Conservation (phyloP, 2,888 invertebrate species). For the Steinernema carpocapsae region DNA sequence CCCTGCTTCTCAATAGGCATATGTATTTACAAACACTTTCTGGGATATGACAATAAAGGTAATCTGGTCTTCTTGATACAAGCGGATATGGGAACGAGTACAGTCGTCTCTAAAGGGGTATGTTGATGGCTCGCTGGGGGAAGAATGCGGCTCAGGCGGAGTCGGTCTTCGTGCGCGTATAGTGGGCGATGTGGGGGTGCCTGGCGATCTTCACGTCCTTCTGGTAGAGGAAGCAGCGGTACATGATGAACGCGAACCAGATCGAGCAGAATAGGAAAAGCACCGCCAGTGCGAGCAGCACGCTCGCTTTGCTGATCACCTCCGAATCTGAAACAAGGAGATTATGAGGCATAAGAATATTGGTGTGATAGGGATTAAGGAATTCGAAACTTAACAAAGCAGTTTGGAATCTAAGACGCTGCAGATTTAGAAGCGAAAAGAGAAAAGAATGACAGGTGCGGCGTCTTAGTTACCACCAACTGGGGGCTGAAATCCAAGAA, state of each 20-base stretch:
- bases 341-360: not conserved
- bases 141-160: not conserved
- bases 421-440: too few species aligned
- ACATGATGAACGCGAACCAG: conserved; percentile 33
- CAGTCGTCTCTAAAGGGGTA: not conserved
- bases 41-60: conserved; percentile 1
- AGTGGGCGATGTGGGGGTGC: conserved; percentile 32
- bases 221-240: conserved; percentile 33
- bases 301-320: conserved; percentile 27
- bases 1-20: not conserved
- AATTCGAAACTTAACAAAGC: too few species aligned
- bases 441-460: too few species aligned
- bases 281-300: conserved; percentile 2
- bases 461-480: too few species aligned
- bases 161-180: conserved; percentile 22
- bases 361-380: too few species aligned
- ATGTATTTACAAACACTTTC: conserved; percentile 28
- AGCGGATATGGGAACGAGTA: not conserved
- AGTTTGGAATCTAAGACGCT: too few species aligned
- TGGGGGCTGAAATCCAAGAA: too few species aligned
- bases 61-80: conserved; percentile 14
- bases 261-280: conserved; percentile 30
- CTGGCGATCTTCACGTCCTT: conserved; percentile 33
- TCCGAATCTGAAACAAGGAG: not conserved
- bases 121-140: not conserved